Evolutionary conservation across 2,888 invertebrate genomes (phyloP).

Genomic region (Cosmorhoe ocellata): DNA sequence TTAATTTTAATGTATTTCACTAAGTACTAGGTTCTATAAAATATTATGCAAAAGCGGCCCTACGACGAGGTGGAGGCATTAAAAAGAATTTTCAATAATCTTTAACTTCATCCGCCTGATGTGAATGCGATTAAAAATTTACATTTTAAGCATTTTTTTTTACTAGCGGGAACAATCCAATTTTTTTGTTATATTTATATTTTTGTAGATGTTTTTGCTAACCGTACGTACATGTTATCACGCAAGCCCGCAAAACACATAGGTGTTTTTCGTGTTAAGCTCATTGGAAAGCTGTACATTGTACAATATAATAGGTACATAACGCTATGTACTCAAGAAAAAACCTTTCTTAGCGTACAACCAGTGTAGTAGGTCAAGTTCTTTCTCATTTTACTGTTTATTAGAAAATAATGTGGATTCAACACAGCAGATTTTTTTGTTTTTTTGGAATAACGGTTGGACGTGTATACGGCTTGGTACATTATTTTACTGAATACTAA

Average conservation of each 20-base stretch:
- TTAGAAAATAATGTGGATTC: constrained; percentile 21
- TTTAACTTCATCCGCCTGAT: neutral
- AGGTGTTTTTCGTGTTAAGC: constrained; percentile 25
- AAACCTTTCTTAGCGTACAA: constrained; percentile 36
- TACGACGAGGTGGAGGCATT: neutral
- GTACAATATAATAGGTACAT: no score
- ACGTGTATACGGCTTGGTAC: neutral
- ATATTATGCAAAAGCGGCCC: neutral
- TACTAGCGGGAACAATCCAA: no score
- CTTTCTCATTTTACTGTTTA: constrained; percentile 40
- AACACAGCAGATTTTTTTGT: neutral
- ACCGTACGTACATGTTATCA: constrained; percentile 7
- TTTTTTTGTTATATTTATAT: no score
- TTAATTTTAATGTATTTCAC: no score
- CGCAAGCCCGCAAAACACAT: constrained; percentile 45
- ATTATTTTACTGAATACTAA: no score
- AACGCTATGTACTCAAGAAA: constrained; percentile 7
- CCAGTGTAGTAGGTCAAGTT: constrained; percentile 47
- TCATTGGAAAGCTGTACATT: neutral
- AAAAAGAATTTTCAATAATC: constrained; percentile 6
- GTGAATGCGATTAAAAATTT: neutral
- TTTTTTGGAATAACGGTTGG: neutral
- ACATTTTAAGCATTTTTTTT: no score
- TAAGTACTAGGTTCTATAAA: neutral
- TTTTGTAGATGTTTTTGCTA: no score